A percentile compares a stretch with the other conserved stretches of the same genome.
Conservation (phyloP, 2,113 vertebrate species). For the Phrynosoma blainvillii region DNA sequence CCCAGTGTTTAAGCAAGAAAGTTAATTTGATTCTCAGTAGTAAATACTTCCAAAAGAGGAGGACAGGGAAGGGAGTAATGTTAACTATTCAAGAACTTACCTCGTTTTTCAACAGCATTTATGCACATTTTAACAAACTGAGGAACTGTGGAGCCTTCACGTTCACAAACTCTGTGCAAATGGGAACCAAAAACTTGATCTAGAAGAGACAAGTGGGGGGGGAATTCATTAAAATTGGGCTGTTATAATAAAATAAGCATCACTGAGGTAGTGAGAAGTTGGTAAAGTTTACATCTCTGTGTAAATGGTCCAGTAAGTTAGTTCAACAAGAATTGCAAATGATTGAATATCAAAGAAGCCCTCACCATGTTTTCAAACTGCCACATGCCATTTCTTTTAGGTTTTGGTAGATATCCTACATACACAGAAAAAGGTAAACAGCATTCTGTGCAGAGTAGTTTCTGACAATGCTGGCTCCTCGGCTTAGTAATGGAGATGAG, state of each 20-base stretch:
- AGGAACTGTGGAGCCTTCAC: conserved; percentile 88
- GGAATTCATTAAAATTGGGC: background rate
- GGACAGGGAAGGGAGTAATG: background rate
- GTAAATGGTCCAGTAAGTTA: background rate
- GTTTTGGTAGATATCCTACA: background rate
- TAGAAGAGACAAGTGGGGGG: conserved; percentile 65
- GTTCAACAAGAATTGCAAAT: background rate
- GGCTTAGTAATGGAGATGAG: too few species aligned
- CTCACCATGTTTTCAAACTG: background rate
- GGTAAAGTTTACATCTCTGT: background rate
- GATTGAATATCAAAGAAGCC: background rate
- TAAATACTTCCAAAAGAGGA: background rate
- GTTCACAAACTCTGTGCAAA: conserved; percentile 85
- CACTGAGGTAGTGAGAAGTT: background rate
- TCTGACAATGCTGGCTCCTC: too few species aligned
- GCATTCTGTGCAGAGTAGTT: too few species aligned
- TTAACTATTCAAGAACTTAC: conserved; percentile 73
- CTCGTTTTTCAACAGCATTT: conserved; percentile 88
- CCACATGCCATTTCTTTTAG: background rate
- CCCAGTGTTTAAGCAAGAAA: conserved; percentile 26
- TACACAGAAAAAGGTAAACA: background rate
- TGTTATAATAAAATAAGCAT: conserved; percentile 17
- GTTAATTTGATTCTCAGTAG: conserved; percentile 6
- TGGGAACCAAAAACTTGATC: conserved; percentile 94
- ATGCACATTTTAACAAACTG: conserved; percentile 87